A percentile compares a stretch with the other conserved stretches of the same genome.
These are phyloP conservation scores for Scelioninae gen. 2 DNA, from an alignment of 2,888 invertebrate species.

Conservation along the genomic window DNA sequence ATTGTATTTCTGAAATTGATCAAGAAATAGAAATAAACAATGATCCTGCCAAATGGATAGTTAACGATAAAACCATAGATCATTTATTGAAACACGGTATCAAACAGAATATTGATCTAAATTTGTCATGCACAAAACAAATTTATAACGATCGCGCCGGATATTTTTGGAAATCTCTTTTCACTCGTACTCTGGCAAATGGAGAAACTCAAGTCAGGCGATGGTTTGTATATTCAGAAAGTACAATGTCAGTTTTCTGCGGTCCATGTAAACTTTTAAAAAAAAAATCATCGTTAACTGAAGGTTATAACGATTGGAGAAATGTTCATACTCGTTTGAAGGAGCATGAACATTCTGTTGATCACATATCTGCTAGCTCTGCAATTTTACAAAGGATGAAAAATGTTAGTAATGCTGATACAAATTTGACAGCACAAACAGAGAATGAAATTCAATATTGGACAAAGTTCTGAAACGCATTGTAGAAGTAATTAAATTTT, in stretches of 20 bases:
- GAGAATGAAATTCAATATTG: slow-evolving; percentile 33
- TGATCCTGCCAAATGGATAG: slow-evolving; percentile 19
- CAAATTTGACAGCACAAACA: slow-evolving; percentile 2
- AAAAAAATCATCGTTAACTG: slow-evolving; percentile 23
- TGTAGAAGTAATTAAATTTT: slow-evolving; percentile 28
- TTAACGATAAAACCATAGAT: slow-evolving; percentile 10
- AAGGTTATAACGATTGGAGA: slow-evolving; percentile 22
- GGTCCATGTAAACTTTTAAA: slow-evolving; percentile 15
- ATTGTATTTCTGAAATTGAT: slow-evolving; percentile 1
- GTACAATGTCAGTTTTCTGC: slow-evolving; percentile 15
- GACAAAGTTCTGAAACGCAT: slow-evolving; percentile 24
- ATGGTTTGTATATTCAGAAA: slow-evolving; percentile 31
- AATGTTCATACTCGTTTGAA: slow-evolving; percentile 28
- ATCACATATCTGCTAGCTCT: slow-evolving; percentile 17
- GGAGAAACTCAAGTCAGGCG: slow-evolving; percentile 22
- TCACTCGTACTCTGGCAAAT: slow-evolving; percentile 26
- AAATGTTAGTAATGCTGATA: slow-evolving; percentile 3
- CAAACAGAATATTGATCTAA: slow-evolving; percentile 3
- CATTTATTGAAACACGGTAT: slow-evolving; percentile 6
- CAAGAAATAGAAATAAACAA: slow-evolving; percentile 1
- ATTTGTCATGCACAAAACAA: slow-evolving; percentile 19
- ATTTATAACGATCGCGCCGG: slow-evolving; percentile 11
- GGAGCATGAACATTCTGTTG: slow-evolving; percentile 20
- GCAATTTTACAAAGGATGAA: slow-evolving; percentile 17
- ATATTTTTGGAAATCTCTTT: slow-evolving; percentile 23